Evolutionary conservation across 1,140 invertebrate species (phyloP).

Genomic region (Ceratina japonica): DNA sequence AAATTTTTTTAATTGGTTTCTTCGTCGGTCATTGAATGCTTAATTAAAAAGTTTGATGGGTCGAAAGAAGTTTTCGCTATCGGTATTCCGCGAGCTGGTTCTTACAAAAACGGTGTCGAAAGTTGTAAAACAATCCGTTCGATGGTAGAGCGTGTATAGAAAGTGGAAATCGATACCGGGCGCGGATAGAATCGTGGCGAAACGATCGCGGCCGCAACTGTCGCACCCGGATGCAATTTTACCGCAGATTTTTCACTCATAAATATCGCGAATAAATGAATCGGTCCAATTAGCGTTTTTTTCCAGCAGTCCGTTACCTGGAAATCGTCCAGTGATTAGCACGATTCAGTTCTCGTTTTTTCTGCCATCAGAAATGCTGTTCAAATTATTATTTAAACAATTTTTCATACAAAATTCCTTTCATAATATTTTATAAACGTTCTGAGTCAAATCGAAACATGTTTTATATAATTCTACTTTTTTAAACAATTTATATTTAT

Average conservation of each 20-base stretch:
- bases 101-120: not conserved
- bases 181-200: constrained; percentile 20
- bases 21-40: no score
- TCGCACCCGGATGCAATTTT: not conserved
- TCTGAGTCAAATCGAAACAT: not conserved
- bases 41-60: no score
- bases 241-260: constrained; percentile 17
- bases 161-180: constrained; percentile 37
- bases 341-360: not conserved
- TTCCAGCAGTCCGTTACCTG: no score
- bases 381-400: not conserved
- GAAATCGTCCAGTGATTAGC: not conserved
- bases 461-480: not conserved
- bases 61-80: not conserved
- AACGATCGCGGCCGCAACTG: not conserved
- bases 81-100: not conserved
- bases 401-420: not conserved
- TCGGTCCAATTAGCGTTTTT: constrained; percentile 17
- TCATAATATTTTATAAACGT: not conserved
- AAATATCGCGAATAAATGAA: constrained; percentile 22
- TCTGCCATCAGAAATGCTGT: no score
- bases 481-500: not conserved
- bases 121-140: constrained; percentile 8
- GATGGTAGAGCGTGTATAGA: not conserved
- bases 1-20: no score